Base-by-base conservation (phyloP, 2,888 invertebrate genomes). In the Pterostichus madidus region DNA sequence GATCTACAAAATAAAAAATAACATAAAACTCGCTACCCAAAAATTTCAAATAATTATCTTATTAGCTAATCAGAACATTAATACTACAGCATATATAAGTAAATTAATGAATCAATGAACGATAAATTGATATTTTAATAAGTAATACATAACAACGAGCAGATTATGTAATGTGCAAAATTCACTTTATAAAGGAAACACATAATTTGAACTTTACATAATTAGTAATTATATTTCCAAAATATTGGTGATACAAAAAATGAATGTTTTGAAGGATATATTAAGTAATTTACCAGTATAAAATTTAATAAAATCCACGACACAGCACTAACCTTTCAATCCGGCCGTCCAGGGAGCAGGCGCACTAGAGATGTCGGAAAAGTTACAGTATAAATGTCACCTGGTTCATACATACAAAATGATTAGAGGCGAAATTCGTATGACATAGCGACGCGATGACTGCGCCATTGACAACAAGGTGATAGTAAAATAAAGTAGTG, bases 301-400 rank as follows among this genome's bases (percentile, higher is more conserved):
- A 61, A 61, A 17, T 39, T 46, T 15, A 6, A 68, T 52, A 64
- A 76, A 49, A 80, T 35, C n/a, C 44, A 32, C 71, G 80, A 56
- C 80, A 80, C 80, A 10, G 15, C 56, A 77, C 83, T 83, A 83
- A 83, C 83, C 83, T 83, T 83, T 83, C 68, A 52, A 35, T 53
- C 64, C 32, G 77, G 64, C 77, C 68, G 82, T 32, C 56, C 61
- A 82, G 17, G 61, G 83, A 83, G 83, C 77, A 83, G 17, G 77
- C 83, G 83, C 83, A 83, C 31, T 49, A 53, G 17, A 49, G 79
- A 31, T 79, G 32, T 11, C 13, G 35, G 64, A 15, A 11, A n/a
- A 44, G 46, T 39, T 24, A 17, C 24, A 35, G 10, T 24, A 32
- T 2, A 56, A 80, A 71, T 56, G 39, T 80, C 15, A 32, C 11